Evolutionary conservation across 2,113 vertebrate genomes (phyloP), one percentile per base, ranked within the genome.

Genomic region (Vombatus ursinus): DNA sequence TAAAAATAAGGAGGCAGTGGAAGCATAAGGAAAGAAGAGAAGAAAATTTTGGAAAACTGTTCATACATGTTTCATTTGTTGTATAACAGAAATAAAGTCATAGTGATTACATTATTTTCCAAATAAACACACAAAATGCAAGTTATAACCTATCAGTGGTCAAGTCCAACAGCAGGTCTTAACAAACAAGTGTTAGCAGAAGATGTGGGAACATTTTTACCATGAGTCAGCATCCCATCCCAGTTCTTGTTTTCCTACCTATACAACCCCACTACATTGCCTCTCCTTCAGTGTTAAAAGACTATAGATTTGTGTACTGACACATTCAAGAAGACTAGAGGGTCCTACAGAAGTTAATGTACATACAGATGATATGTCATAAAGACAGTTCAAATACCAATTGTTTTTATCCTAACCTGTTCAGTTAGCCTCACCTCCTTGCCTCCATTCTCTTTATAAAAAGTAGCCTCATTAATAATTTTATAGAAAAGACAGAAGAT

Each of bases 301-400:
- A 44, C 94, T 95, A 44, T n/a, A 94, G 37, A 92, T 5, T 7
- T 96, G 26, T 48, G 49, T 14, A 68, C 50, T 47, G 51, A 49
- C 50, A 93, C 52, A 95, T 90, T 89, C 54, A 93, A n/a, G 91
- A 95, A 48, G 22, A 50, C 57, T 91, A 77, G n/a, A 92, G 90
- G 94, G 90, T 89, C 47, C 68, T 84, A 92, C 12, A 92, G 52
- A 95, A 23, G 68, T 84, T 44, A 84, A n/a, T 44, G 37, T 84
- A 19, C 23, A 28, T 92, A 68, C 0, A 91, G 89, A 92, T 44
- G 77, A 0, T n/a, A 1, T 95, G 28, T 94, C 50, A 77, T 53
- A 61, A 14, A 95, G 92, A 90, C 94, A 31, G 22, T 95, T 89
- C 90, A 94, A 95, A 91, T 77, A 51, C 37, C 61, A n/a, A 93